Evolutionary conservation across 2,888 invertebrate genomes (phyloP), one percentile per base, ranked within the genome.

Genomic region (Harpalus rubripes): DNA sequence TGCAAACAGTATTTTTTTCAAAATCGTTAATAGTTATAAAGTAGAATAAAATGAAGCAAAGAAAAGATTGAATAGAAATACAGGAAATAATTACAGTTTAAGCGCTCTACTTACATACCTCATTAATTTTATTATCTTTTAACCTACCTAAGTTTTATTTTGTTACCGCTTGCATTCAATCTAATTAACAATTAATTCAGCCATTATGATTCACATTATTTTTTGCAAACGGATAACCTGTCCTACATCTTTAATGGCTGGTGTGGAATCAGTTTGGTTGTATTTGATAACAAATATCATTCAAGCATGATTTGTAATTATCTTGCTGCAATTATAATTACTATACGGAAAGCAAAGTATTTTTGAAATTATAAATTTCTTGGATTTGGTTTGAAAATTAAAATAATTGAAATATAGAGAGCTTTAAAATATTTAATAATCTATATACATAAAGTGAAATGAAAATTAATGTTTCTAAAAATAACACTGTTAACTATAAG

Each of bases 101-200:
- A 52, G 44, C 44, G 44, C 44, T 52, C 44, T 52, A 52, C 44
- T 52, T 52, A 52, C 44, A 52, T 52, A 52, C 10, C 44, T 52
- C 44, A 52, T 52, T 52, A 52, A 52, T 52, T 52, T 52, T 52
- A 52, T 52, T 52, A 52, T 52, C 10, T 10, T 44, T 52, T 44
- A 44, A 3, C 6, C 1, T 3, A 44, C 44, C 8, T 44, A 1
- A 44, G 8, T 44, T 44, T 15, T 59, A 18, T 59, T 59, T 56
- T 22, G 22, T n/a, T 7, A 58, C 16, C 16, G 7, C 58, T n/a
- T 59, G 59, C 18, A 59, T 59, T 15, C 18, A 22, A 5, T 63
- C 18, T 63, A 22, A 63, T 63, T 63, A 63, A 63, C 22, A 22
- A 61, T 61, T 16, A 61, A 18, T 61, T 18, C 63, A 59, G 63